Percentiles rank a stretch among this genome's conserved stretches.
Evolutionary conservation across 2,888 invertebrate species (phyloP).

Genomic region (Leptopilina syphax): DNA sequence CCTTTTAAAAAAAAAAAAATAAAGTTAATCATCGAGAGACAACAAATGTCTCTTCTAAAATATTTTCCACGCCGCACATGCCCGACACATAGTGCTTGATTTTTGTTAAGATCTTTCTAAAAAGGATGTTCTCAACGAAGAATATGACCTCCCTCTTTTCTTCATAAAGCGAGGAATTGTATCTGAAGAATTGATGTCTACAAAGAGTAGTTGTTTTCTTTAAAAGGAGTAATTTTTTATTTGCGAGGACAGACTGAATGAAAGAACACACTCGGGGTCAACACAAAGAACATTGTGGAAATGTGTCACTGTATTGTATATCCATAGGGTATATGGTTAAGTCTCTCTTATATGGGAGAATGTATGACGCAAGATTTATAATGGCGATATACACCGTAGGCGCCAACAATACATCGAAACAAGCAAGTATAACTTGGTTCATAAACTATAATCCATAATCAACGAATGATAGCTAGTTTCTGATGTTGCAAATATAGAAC

Average conservation of each 20-base stretch:
- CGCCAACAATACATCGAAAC: constrained; percentile 16
- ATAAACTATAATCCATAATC: constrained; percentile 24
- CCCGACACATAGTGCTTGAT: too few species aligned
- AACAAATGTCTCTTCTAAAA: too few species aligned
- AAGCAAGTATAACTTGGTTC: constrained; percentile 27
- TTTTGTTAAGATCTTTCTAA: too few species aligned
- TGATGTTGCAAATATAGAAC: neutral
- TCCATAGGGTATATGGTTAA: neutral
- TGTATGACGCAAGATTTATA: neutral
- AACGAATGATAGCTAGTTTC: constrained; percentile 14
- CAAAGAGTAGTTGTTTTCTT: neutral
- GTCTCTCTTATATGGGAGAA: neutral
- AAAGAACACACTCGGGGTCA: neutral
- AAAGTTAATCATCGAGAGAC: neutral
- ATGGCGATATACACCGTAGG: constrained; percentile 20
- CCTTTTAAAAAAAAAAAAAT: neutral
- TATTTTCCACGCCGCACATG: too few species aligned
- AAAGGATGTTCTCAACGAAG: too few species aligned
- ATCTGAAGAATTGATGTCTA: neutral
- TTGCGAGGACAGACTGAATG: neutral
- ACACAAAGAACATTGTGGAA: neutral
- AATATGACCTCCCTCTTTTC: too few species aligned
- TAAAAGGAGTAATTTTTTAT: constrained; percentile 4
- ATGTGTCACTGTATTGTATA: neutral
- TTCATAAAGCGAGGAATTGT: neutral